Evolutionary conservation across 2,797 vertebrate genomes (phyloP), one percentile per base, ranked within the genome.

Genomic region (Ambastaia sidthimunki): DNA sequence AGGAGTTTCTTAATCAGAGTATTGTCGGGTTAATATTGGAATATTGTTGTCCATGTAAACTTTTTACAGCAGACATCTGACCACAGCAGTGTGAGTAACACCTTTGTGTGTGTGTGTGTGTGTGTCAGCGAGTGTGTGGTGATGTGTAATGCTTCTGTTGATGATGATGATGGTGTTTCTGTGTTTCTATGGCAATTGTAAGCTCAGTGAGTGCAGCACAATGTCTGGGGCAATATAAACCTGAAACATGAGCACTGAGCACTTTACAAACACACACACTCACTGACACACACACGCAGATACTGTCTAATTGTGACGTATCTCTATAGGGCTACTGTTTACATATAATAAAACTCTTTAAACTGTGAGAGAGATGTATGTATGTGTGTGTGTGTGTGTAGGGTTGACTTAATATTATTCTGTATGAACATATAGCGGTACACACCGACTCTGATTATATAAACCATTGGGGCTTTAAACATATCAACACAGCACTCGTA

Each of bases 291-390:
- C 31, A 31, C 31, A 31, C 31, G 31, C 31, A 31, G 65, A 67
- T 5, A 18, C 60, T 76, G 48, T 80, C 48, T 80, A 50, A 65
- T 54, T 66, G 78, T 52, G 77, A 63, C 16, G n/a, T 81, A 59
- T 72, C 57, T 82, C 76, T 85, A 82, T 82, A 85, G 83, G 83
- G 80, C 83, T 85, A 85, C 55, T 79, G 76, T 84, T 82, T 80
- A 80, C 72, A 59, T 69, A 69, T 16, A 76, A 76, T 57, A 77
- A 37, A 62, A 68, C 63, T 68, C 66, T 67, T 57, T 71, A 83
- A 79, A 16, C 66, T 80, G 71, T 59, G 72, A 80, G 41, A 62
- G 23, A 28, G 6, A 7, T 0, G 21, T 11, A 52, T 28, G 55
- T 25, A 31, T 41, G 31, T 2, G 69, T 7, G 44, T 48, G 21